Evolutionary conservation across 1,140 invertebrate species (phyloP).

Genomic region (Tyrophagus putrescentiae): DNA sequence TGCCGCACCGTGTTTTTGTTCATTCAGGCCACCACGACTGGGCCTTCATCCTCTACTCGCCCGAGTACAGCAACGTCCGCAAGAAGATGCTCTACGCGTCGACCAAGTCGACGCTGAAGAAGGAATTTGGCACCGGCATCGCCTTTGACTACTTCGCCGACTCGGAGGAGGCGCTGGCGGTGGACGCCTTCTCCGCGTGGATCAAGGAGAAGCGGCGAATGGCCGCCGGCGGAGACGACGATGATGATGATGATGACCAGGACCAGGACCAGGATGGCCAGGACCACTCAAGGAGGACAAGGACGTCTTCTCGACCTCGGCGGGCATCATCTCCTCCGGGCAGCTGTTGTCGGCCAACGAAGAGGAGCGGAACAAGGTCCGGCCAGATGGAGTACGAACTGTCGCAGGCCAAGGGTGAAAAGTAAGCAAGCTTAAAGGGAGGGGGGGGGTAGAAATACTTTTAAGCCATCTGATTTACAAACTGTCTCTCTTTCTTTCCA

Average conservation of each 20-base stretch:
- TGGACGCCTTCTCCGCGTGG: conserved; percentile 21
- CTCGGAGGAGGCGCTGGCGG: conserved; percentile 40
- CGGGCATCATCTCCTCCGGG: not conserved
- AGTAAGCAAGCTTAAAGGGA: not conserved
- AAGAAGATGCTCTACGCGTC: conserved; percentile 99
- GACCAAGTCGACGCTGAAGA: conserved; percentile 91
- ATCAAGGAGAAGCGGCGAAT: conserved; percentile 4
- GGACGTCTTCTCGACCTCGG: too few relatives aligned
- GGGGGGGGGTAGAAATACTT: not conserved
- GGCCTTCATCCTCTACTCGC: conserved; percentile 86
- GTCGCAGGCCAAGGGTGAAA: not conserved
- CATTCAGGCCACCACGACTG: conserved; percentile 56
- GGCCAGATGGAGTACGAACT: not conserved
- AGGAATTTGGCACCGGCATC: conserved; percentile 82
- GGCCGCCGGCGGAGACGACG: not conserved
- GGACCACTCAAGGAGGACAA: too few relatives aligned
- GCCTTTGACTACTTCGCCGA: conserved; percentile 83
- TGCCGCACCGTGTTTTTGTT: not conserved
- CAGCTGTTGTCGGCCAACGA: conserved; percentile 13
- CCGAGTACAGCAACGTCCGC: conserved; percentile 68
- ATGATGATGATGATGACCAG: conserved; percentile 9
- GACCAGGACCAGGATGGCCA: not conserved
- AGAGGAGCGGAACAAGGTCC: conserved; percentile 5
- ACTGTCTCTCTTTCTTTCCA: not conserved
- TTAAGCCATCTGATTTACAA: conserved; percentile 41